A percentile compares a stretch with the other conserved stretches of the same genome.
Conservation (phyloP, 2,797 vertebrate genomes). For the Fundulus diaphanus region DNA sequence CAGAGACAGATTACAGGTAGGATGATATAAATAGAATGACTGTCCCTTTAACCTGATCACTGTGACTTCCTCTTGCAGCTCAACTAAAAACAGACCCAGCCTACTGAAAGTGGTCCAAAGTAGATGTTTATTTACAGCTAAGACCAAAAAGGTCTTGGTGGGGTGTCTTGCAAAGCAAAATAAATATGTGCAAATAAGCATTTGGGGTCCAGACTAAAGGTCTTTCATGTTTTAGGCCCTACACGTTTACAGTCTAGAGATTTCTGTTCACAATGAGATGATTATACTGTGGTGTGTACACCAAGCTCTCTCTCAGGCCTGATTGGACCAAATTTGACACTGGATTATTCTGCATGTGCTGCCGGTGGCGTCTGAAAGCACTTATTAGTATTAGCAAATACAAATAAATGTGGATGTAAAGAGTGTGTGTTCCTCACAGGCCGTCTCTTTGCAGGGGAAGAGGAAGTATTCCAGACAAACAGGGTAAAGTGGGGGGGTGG, state of each 20-base stretch:
- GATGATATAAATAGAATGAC: constrained; percentile 72
- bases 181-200: not conserved
- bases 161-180: not conserved
- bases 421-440: not conserved
- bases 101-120: not conserved
- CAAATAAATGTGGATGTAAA: not conserved
- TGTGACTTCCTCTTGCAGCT: constrained; percentile 62
- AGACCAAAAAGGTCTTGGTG: not conserved
- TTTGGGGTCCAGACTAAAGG: not conserved
- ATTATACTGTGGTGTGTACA: not conserved
- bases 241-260: not conserved
- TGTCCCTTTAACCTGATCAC: constrained; percentile 74
- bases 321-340: not conserved
- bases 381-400: not conserved
- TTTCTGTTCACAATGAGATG: not conserved
- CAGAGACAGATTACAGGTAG: constrained; percentile 79
- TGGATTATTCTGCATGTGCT: not conserved
- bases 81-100: constrained; percentile 39
- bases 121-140: not conserved
- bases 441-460: not conserved
- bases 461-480: not conserved
- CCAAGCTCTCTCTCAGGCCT: not conserved
- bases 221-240: not conserved
- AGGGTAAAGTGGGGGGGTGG: no score
- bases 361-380: not conserved